These are phyloP conservation scores for Drosophila triauraria DNA, from an alignment of 1,140 invertebrate species.

Conservation along the genomic window DNA sequence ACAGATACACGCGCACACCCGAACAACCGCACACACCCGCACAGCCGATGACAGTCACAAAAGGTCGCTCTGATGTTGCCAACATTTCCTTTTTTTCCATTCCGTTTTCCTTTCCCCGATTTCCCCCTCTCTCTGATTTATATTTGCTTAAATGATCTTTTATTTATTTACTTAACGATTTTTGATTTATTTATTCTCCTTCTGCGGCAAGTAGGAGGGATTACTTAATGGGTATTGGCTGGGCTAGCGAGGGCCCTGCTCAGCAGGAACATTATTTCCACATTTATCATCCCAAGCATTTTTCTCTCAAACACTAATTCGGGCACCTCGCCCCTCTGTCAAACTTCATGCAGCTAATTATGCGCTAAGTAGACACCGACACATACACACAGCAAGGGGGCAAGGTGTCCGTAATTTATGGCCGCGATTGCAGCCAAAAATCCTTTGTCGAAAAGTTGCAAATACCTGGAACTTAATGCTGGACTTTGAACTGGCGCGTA, in stretches of 20 bases:
- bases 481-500: slow-evolving; percentile 74
- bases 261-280: slow-evolving; percentile 63
- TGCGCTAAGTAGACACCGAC: slow-evolving; percentile 77
- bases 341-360: slow-evolving; percentile 82
- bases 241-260: slow-evolving; percentile 11
- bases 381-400: slow-evolving; percentile 25
- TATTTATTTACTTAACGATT: slow-evolving; percentile 71
- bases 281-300: slow-evolving; percentile 72
- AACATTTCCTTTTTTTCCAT: slow-evolving; percentile 36
- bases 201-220: background rate
- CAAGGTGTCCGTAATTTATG: slow-evolving; percentile 65
- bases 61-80: slow-evolving; percentile 36
- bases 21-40: background rate
- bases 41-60: slow-evolving; percentile 36
- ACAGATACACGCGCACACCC: slow-evolving; percentile 22
- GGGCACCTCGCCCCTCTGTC: slow-evolving; percentile 46
- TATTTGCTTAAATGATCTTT: slow-evolving; percentile 75
- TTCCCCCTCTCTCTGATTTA: slow-evolving; percentile 19
- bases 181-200: slow-evolving; percentile 60
- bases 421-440: slow-evolving; percentile 81
- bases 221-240: slow-evolving; percentile 1
- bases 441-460: slow-evolving; percentile 83
- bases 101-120: slow-evolving; percentile 19
- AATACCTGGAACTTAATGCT: slow-evolving; percentile 83
- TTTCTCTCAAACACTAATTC: slow-evolving; percentile 57